Percentiles rank a stretch among this genome's conserved stretches.
Evolutionary conservation across 2,888 invertebrate genomes (phyloP).

Genomic region (Cheilosia impressa): DNA sequence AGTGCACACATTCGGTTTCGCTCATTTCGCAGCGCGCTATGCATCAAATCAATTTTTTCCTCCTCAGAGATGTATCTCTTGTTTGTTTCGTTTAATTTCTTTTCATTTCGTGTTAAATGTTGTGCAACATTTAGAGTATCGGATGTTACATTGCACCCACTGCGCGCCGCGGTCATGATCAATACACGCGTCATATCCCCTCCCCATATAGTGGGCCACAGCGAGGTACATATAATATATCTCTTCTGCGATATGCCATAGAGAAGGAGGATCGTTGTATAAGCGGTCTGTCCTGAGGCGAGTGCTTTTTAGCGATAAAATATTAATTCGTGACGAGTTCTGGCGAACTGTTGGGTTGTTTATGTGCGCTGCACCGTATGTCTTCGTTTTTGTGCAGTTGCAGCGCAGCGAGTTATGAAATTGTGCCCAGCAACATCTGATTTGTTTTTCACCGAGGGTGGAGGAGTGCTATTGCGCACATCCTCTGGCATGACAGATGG

Average conservation of each 20-base stretch:
- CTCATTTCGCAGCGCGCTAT: constrained; percentile 41
- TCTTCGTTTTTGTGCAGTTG: constrained; percentile 34
- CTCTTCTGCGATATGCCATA: neutral
- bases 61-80: constrained; percentile 68
- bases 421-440: constrained; percentile 53
- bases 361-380: constrained; percentile 43
- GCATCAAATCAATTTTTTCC: constrained; percentile 71
- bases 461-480: constrained; percentile 17
- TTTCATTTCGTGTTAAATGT: constrained; percentile 75
- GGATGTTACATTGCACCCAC: constrained; percentile 70
- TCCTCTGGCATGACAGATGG: constrained; percentile 62
- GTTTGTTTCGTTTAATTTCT: constrained; percentile 73
- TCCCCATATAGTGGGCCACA: neutral
- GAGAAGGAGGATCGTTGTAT: constrained; percentile 49
- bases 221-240: neutral
- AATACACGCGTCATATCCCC: constrained; percentile 62
- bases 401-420: constrained; percentile 32
- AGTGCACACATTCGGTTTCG: neutral
- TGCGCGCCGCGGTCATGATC: constrained; percentile 69
- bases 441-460: constrained; percentile 34
- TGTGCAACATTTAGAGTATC: constrained; percentile 74
- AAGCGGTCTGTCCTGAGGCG: constrained; percentile 63
- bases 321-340: constrained; percentile 76
- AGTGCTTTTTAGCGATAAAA: constrained; percentile 74
- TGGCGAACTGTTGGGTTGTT: constrained; percentile 68